phyloP scores from a whole-genome alignment of 2,797 vertebrate species.

The Thripadectes ignobilis region DNA sequence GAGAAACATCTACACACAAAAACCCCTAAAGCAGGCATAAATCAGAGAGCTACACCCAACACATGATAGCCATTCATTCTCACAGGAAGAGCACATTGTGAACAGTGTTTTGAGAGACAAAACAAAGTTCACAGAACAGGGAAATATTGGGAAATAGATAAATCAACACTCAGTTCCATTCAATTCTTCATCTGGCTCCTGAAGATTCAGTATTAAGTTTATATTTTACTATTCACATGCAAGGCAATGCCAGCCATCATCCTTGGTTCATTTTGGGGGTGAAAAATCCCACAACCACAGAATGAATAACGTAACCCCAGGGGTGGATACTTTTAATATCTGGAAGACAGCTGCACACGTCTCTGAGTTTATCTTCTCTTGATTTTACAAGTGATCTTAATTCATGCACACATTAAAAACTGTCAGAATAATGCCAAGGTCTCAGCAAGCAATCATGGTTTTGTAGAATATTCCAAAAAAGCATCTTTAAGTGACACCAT shows the following conservation, averaged over 20 bases:
- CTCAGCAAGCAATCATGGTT: not conserved
- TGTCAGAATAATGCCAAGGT: not conserved
- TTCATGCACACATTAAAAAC: not conserved
- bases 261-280: not conserved
- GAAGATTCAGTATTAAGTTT: not conserved
- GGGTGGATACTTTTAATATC: not conserved
- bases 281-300: accelerated
- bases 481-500: not conserved
- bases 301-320: not conserved
- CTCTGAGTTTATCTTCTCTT: not conserved
- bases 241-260: not conserved
- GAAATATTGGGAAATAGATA: slow-evolving; percentile 58
- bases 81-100: slow-evolving; percentile 60
- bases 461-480: not conserved
- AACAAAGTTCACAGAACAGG: slow-evolving; percentile 46
- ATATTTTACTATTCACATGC: not conserved
- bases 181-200: slow-evolving; percentile 18
- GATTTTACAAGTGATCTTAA: not conserved
- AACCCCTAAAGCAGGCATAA: slow-evolving; percentile 49
- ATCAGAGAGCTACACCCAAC: slow-evolving; percentile 55
- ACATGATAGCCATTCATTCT: slow-evolving; percentile 47
- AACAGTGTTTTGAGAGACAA: slow-evolving; percentile 47
- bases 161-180: slow-evolving; percentile 43
- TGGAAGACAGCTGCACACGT: not conserved
- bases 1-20: slow-evolving; percentile 52